These are phyloP conservation scores for Macrotrachela quadricornifera DNA, from an alignment of 1,140 invertebrate genomes.

Conservation along the genomic window DNA sequence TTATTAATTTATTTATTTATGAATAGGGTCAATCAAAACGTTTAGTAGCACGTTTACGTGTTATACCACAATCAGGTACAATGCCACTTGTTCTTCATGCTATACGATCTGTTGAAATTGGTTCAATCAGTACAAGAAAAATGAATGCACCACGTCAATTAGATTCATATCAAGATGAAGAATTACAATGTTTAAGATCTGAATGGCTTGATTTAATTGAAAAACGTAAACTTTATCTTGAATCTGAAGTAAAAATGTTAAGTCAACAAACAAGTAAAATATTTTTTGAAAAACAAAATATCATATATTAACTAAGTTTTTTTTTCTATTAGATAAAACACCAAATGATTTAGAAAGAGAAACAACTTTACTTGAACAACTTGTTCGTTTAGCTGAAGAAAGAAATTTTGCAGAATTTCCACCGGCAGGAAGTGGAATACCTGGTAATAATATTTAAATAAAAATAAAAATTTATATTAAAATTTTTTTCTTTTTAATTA, in stretches of 20 bases:
- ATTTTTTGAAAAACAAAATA: no score
- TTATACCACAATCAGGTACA: no score
- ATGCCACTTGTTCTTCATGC: no score
- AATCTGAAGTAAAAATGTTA: constrained; percentile 62
- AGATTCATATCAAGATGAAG: constrained; percentile 94
- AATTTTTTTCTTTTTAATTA: background rate
- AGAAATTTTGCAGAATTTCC: constrained; percentile 86
- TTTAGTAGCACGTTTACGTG: background rate
- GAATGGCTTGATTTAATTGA: constrained; percentile 78
- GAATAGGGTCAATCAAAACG: constrained; percentile 35
- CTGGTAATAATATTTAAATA: constrained; percentile 43
- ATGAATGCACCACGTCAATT: constrained; percentile 35
- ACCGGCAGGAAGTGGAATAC: constrained; percentile 72
- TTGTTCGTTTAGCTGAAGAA: constrained; percentile 79
- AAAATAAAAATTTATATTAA: no score
- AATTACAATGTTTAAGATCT: constrained; percentile 59
- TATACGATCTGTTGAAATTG: background rate
- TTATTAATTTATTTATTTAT: background rate
- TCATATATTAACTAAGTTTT: no score
- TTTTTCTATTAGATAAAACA: background rate
- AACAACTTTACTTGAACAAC: constrained; percentile 80
- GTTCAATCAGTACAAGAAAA: background rate
- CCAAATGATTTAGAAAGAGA: constrained; percentile 47
- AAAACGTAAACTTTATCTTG: constrained; percentile 59
- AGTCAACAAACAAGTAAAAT: constrained; percentile 51